Percentiles rank a stretch among this genome's conserved stretches.
Evolutionary conservation across 92 coral and sea anemone genomes (phyloP).

Genomic region (Phymanthus crucifer): DNA sequence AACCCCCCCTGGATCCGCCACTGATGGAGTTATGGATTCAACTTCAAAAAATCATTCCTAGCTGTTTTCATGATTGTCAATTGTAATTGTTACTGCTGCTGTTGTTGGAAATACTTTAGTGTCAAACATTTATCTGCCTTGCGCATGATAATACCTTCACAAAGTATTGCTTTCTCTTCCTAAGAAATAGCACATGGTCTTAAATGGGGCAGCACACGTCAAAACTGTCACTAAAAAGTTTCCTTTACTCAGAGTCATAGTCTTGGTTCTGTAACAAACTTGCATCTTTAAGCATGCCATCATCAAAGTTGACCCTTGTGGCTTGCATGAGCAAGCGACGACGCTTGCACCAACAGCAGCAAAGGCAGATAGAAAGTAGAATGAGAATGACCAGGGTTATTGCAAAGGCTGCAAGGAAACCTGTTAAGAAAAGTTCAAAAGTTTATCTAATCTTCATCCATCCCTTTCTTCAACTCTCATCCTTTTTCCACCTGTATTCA

Average conservation of each 20-base stretch:
- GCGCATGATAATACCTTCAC: too few relatives aligned
- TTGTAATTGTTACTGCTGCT: too few relatives aligned
- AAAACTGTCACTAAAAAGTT: not conserved
- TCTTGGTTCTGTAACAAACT: constrained; percentile 61
- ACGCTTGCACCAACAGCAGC: constrained; percentile 61
- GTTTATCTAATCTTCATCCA: too few relatives aligned
- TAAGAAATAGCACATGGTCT: not conserved
- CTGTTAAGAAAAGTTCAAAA: constrained; percentile 21
- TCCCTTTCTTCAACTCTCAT: too few relatives aligned
- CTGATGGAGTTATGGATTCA: too few relatives aligned
- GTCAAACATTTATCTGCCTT: too few relatives aligned
- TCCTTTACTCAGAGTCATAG: constrained; percentile 57
- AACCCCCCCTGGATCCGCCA: too few relatives aligned
- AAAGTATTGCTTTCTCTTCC: not conserved
- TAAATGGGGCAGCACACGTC: not conserved
- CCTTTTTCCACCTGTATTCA: too few relatives aligned
- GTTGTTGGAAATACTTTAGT: too few relatives aligned
- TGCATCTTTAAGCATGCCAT: constrained; percentile 61
- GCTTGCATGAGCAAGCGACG: constrained; percentile 34
- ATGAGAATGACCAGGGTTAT: constrained; percentile 46
- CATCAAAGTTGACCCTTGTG: constrained; percentile 32
- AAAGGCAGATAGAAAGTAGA: constrained; percentile 50
- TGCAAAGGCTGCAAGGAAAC: constrained; percentile 76
- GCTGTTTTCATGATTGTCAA: too few relatives aligned
- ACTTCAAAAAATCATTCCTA: too few relatives aligned